A percentile compares a stretch with the other conserved stretches of the same genome.
Conservation (phyloP, 2,113 vertebrate genomes). For the Ciconia stormi region DNA sequence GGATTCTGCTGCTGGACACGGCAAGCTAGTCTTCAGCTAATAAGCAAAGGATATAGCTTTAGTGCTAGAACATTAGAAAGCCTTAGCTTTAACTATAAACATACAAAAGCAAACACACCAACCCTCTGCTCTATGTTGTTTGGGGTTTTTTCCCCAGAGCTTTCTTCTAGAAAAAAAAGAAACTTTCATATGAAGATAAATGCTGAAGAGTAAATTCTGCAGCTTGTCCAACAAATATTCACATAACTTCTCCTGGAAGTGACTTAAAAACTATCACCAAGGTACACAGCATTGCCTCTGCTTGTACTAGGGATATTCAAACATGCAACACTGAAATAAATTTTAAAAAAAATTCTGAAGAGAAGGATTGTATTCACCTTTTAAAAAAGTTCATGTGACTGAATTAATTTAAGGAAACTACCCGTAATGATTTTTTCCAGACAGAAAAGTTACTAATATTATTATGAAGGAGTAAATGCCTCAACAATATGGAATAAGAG, state of each 20-base stretch:
- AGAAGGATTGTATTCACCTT: not conserved
- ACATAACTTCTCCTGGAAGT: not conserved
- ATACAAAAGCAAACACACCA: not conserved
- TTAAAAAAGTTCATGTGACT: not conserved
- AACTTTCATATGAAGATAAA: not conserved
- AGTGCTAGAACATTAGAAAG: not conserved
- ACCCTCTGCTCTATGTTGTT: too few relatives aligned
- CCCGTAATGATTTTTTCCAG: not conserved
- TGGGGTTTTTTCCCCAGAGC: too few relatives aligned
- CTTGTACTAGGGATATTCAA: not conserved
- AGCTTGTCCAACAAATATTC: not conserved
- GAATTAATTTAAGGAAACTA: not conserved
- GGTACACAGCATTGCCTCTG: not conserved
- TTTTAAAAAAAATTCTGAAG: not conserved
- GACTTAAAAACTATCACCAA: not conserved
- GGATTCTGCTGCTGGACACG: accelerated
- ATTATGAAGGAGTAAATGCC: not conserved
- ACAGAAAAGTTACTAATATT: not conserved
- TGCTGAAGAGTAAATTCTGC: not conserved
- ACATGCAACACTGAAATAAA: not conserved
- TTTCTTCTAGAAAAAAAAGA: not conserved
- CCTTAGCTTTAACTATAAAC: not conserved
- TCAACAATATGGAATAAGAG: too few relatives aligned
- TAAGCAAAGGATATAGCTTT: too few relatives aligned
- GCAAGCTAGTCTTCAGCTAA: not conserved